Base-by-base conservation (phyloP, 1,140 invertebrate species). In the Scaptomyza graminum region DNA sequence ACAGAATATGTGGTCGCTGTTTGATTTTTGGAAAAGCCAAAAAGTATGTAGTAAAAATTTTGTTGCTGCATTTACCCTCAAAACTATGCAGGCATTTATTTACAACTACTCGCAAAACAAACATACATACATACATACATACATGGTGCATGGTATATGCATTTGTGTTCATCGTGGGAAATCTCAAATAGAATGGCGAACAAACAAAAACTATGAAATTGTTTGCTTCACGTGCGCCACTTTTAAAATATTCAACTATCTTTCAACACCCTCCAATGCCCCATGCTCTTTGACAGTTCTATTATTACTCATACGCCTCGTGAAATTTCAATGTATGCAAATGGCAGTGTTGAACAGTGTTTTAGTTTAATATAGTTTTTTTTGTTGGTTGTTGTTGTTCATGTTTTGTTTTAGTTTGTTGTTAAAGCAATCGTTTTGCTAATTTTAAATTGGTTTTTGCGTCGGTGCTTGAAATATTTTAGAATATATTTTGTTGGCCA, bases 21-120 rank as follows among this genome's bases (percentile, higher is more conserved):
- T 51, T 54, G 28, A 59, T 59, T 49, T 67, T 44, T 37, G 34
- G 9, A 50, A 44, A 11, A 6, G 49, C 68, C 68, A 0, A 56
- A 72, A 75, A 75, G 68, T 75, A 71, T 72, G 68, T 68, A 62
- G 46, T 22, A 39, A 37, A 56, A 56, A 61, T 72, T 51, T 56
- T 51, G 57, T 43, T 43, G 43, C 51, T 15, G 47, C 37, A 51
- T 66, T 59, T 52, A 65, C 28, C 62, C 55, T n/a, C 44, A 72
- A 72, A 75, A 75, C 56, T 75, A 56, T 61, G 63, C 41, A 15
- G 15, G 50, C n/a, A 41, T 76, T 80, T 60, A 72, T 71, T 71
- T 39, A 46, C 39, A 41, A 25, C 52, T 34, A 51, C 13, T n/a
- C 37, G 12, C 37, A n/a, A 41, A n/a, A 41, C 37, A 34, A 34